Base-by-base conservation (phyloP, 2,888 invertebrate species). In the Notodonta dromedarius region DNA sequence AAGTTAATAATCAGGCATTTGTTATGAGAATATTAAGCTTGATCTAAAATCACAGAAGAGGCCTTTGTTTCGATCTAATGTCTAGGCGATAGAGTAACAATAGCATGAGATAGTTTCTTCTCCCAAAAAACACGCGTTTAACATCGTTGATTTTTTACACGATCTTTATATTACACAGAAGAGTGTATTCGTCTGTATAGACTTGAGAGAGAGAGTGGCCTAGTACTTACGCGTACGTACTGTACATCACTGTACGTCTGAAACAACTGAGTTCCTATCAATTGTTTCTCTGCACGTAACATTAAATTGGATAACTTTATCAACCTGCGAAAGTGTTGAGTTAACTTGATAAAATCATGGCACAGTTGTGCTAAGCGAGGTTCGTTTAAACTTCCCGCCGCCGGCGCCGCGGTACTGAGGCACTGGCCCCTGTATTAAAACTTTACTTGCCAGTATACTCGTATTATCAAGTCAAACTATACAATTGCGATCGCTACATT, bases 281-380 rank as follows among this genome's bases (percentile, higher is more conserved):
- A n/a, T 5, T 50, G 16, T 50, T 50, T 50, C 50, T n/a, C 50
- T 16, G 8, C 50, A 9, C 16, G 12, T 16, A 50, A 50, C 50
- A 50, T 9, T 50, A 16, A 50, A 50, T 50, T 50, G 50, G 50
- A 14, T 50, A 50, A 50, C 16, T 50, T 50, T 50, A 50, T 50
- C 9, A 50, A 50, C 50, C 16, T 50, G 16, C 16, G 16, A 50
- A 50, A 16, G 16, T 16, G 16, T 11, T 9, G 16, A 50, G 16
- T 11, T 9, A 50, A 50, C 8, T 50, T 50, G 50, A 50, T 50
- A 50, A 50, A 50, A 50, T 50, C 16, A 50, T 14, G 16, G 9
- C 50, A 8, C 16, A 9, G 46, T 46, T n/a, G 13, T 46, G 50
- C 9, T 16, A 50, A 16, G 7, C 4, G 50, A 11, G 16, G 16